phyloP scores from a whole-genome alignment of 2,888 invertebrate species.

The Tipula lateralis region DNA sequence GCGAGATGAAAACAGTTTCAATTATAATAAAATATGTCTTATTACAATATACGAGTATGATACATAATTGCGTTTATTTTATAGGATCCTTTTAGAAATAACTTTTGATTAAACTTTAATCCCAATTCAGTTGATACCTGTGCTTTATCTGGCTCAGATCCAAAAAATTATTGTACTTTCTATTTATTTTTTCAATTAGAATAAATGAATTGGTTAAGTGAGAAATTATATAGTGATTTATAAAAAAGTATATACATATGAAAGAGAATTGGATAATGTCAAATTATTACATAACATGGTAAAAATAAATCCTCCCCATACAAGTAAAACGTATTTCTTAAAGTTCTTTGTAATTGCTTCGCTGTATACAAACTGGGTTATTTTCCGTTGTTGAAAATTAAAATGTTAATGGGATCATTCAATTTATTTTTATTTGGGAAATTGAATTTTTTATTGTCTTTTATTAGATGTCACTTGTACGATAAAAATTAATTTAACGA shows the following conservation, averaged over 20 bases:
- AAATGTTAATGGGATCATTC: not conserved
- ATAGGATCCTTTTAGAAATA: not conserved
- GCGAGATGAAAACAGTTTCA: too few relatives aligned
- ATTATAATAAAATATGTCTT: not conserved
- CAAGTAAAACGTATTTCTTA: not conserved
- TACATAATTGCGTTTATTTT: not conserved
- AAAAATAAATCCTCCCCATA: not conserved
- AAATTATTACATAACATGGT: not conserved
- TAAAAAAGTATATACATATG: not conserved
- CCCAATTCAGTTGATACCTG: not conserved
- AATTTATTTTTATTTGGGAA: not conserved
- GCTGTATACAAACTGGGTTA: not conserved
- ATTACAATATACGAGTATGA: not conserved
- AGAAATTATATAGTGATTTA: not conserved
- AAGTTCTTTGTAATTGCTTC: not conserved
- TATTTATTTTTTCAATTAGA: not conserved
- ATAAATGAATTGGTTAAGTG: not conserved
- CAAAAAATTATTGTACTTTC: not conserved
- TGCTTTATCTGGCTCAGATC: not conserved
- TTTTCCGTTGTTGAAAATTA: not conserved
- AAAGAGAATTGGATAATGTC: not conserved
- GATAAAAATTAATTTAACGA: not conserved
- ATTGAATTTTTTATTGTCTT: not conserved
- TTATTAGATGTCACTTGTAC: not conserved
- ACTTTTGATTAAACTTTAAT: not conserved